Base-by-base conservation (phyloP, 2,797 vertebrate genomes). In the Sebastiscus tertius region DNA sequence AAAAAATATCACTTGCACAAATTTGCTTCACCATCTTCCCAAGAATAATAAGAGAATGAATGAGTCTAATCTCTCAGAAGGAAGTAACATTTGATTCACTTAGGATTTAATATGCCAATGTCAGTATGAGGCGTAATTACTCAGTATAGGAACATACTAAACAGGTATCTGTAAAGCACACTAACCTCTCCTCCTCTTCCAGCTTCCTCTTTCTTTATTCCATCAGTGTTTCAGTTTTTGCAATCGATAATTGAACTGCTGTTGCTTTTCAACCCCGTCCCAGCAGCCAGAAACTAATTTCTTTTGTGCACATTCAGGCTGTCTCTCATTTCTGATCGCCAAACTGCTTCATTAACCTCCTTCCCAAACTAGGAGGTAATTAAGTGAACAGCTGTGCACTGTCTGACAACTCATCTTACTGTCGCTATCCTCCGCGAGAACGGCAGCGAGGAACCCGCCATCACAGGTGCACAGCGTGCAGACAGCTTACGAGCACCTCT, bases 261-360 rank as follows among this genome's bases (percentile, higher is more conserved):
- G 82, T 81, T 90, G 84, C 90, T 79, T 87, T n/a, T 87, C 86
- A 72, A 39, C 80, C 67, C 79, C 22, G 77, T 88, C 81, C 75
- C 86, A 81, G 85, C 79, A 87, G 85, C 89, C 83, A 89, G 77
- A 90, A 93, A 86, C 84, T 93, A 88, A 94, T 94, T 92, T 91
- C 76, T 92, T 94, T 94, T 95, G 93, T 94, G 90, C 84, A 90
- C 90, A 93, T 91, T 90, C 86, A 90, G 82, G 85, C 83, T 83
- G 89, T 89, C 78, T 93, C 87, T 91, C 83, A 75, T 90, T 91
- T 89, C 86, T 90, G 90, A 87, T 93, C 83, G 39, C 84, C 87
- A 92, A 93, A 93, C 91, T 84, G 93, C 94, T 95, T 95, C 94
- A 96, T 95, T 95, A 96, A 96, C 93, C 94, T 91, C 90, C 89